Conservation (phyloP, 1,140 invertebrate species). For the Proctacanthus coquilletti region DNA sequence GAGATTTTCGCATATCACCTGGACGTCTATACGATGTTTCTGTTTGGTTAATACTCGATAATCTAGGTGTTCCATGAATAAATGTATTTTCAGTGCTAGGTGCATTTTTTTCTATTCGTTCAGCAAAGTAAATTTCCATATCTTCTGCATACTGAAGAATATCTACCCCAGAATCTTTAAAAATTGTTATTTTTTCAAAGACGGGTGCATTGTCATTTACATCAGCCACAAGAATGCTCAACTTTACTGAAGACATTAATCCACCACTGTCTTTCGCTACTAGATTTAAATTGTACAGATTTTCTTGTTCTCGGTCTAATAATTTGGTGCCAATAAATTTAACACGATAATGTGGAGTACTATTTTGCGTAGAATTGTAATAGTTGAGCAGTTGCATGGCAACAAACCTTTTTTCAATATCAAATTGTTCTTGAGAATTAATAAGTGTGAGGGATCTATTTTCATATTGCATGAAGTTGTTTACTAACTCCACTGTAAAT, state of each 20-base stretch:
- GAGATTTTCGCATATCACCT: conserved; percentile 9
- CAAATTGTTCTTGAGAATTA: conserved; percentile 26
- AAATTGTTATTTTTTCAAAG: conserved; percentile 48
- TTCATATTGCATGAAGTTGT: conserved; percentile 7
- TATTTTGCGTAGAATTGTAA: conserved; percentile 17
- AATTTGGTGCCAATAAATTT: conserved; percentile 32
- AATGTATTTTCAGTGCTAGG: background rate
- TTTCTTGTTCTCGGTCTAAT: conserved; percentile 60
- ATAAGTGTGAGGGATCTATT: conserved; percentile 17
- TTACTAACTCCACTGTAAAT: conserved; percentile 50
- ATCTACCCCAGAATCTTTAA: conserved; percentile 45
- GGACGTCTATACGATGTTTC: conserved; percentile 4
- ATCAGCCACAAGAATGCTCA: conserved; percentile 58
- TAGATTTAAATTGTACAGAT: conserved; percentile 49
- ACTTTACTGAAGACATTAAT: conserved; percentile 48
- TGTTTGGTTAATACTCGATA: background rate
- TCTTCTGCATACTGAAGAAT: conserved; percentile 41
- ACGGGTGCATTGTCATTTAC: conserved; percentile 71
- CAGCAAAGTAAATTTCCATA: conserved; percentile 35
- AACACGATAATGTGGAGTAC: conserved; percentile 20
- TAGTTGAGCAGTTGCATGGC: conserved; percentile 27
- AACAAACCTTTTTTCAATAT: conserved; percentile 25
- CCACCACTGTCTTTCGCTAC: conserved; percentile 61
- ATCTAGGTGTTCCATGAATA: background rate
- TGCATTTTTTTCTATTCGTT: background rate